Percentiles rank a stretch among this genome's conserved stretches.
Evolutionary conservation across 2,113 vertebrate species (phyloP).

Genomic region (Plectropomus leopardus): DNA sequence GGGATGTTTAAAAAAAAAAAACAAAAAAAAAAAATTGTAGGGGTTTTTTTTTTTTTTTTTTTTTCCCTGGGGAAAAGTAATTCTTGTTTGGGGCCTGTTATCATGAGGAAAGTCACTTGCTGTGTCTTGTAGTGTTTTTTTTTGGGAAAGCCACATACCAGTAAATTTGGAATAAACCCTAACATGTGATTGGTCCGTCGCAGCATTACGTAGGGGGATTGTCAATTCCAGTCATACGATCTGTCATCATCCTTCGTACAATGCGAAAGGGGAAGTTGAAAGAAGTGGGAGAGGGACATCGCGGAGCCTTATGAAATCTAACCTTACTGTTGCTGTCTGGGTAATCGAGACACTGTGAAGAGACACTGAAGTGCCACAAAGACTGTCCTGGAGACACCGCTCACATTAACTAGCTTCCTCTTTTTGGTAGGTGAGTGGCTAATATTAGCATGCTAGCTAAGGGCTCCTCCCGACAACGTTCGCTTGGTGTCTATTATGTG

Average conservation of each 20-base stretch:
- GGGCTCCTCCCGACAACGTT: conserved; percentile 72
- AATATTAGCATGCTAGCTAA: conserved; percentile 45
- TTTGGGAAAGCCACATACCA: not conserved
- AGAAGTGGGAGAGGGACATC: conserved; percentile 73
- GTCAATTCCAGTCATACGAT: conserved; percentile 77
- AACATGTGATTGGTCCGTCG: conserved; percentile 63
- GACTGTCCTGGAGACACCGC: conserved; percentile 22
- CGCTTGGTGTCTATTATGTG: conserved; percentile 35
- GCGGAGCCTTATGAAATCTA: conserved; percentile 64
- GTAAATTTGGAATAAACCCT: conserved; percentile 30
- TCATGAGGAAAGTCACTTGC: too few species aligned
- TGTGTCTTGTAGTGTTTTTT: not conserved
- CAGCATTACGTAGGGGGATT: conserved; percentile 54
- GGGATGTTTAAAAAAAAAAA: too few species aligned
- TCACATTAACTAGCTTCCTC: conserved; percentile 7
- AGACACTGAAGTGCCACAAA: conserved; percentile 13
- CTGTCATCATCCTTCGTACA: conserved; percentile 81
- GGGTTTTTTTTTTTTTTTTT: too few species aligned
- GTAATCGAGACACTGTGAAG: conserved; percentile 24
- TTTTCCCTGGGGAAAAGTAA: too few species aligned
- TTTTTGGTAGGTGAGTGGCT: conserved; percentile 57
- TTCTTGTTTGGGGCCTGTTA: too few species aligned
- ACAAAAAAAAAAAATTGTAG: too few species aligned
- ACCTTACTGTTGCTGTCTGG: conserved; percentile 21
- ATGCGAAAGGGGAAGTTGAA: conserved; percentile 85